Percentiles rank a stretch among this genome's conserved stretches.
Evolutionary conservation across 53 echinoderm and acorn worm species (phyloP).

Genomic region (Echinometra lucunter): DNA sequence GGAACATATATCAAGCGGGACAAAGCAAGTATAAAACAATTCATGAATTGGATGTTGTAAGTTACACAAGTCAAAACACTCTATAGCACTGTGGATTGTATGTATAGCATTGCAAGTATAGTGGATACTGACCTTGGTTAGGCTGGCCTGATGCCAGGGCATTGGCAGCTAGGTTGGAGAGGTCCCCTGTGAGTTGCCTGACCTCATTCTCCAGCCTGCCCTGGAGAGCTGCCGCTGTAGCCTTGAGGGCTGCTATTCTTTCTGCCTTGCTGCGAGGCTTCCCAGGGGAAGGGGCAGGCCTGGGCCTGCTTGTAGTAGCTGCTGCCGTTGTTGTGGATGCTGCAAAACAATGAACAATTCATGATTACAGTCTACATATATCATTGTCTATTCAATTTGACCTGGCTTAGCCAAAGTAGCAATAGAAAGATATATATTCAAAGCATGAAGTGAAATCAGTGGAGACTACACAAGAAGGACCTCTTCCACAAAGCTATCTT

Average conservation of each 20-base stretch:
- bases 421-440: not conserved
- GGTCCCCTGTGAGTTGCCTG: slow-evolving; percentile 82
- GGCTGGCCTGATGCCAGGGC: slow-evolving; percentile 39
- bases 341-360: slow-evolving; percentile 17
- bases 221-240: slow-evolving; percentile 91
- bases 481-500: too few species aligned
- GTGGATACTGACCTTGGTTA: slow-evolving; percentile 19
- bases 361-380: not conserved
- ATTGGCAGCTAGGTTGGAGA: slow-evolving; percentile 47
- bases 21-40: too few species aligned
- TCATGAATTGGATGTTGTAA: too few species aligned
- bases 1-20: too few species aligned
- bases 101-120: too few species aligned
- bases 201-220: slow-evolving; percentile 93
- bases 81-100: not conserved
- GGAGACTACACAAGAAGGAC: too few species aligned
- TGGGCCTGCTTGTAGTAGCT: not conserved
- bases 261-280: slow-evolving; percentile 77
- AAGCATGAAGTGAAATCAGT: not conserved
- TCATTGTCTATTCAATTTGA: not conserved
- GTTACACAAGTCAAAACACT: not conserved
- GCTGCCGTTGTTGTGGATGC: not conserved
- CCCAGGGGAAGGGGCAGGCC: not conserved
- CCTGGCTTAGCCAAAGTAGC: not conserved
- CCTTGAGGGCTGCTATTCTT: slow-evolving; percentile 86